Percentiles rank a stretch among this genome's conserved stretches.
phyloP scores from a whole-genome alignment of 2,888 invertebrate genomes.

The Stegana nigrithorax region DNA sequence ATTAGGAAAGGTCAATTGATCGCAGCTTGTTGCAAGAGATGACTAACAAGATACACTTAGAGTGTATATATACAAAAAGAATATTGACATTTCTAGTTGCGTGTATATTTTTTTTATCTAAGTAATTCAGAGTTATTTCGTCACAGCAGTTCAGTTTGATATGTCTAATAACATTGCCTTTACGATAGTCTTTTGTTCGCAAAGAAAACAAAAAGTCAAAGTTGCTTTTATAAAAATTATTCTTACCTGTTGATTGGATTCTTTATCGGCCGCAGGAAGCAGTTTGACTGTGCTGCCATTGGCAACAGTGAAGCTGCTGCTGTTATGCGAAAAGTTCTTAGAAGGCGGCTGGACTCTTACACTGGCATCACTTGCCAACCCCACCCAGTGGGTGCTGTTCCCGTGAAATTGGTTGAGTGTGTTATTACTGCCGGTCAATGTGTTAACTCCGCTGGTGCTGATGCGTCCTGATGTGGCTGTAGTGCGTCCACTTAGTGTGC shows the following conservation, averaged over 20 bases:
- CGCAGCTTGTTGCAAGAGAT: too few relatives aligned
- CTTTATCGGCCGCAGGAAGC: slow-evolving; percentile 63
- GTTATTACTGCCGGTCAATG: slow-evolving; percentile 65
- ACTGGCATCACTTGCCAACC: not conserved
- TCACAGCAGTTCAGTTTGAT: too few relatives aligned
- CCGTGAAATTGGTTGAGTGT: slow-evolving; percentile 61
- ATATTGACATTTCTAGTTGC: too few relatives aligned
- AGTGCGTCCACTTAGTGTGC: slow-evolving; percentile 50
- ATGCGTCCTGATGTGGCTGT: slow-evolving; percentile 64
- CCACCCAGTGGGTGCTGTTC: slow-evolving; percentile 37
- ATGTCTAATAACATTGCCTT: too few relatives aligned
- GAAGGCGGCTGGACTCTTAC: slow-evolving; percentile 39
- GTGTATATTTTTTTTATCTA: too few relatives aligned
- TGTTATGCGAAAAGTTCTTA: slow-evolving; percentile 56
- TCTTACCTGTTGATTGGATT: slow-evolving; percentile 67
- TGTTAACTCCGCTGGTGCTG: slow-evolving; percentile 61
- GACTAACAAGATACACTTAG: too few relatives aligned
- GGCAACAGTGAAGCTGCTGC: slow-evolving; percentile 61
- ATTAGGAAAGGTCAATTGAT: too few relatives aligned
- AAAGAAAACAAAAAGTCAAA: too few relatives aligned
- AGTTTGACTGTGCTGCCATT: slow-evolving; percentile 67
- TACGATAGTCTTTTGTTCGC: too few relatives aligned
- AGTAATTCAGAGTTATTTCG: too few relatives aligned
- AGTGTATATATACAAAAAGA: too few relatives aligned
- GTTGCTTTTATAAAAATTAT: too few relatives aligned